Conservation (phyloP, 2,888 invertebrate species). For the Hemistola chrysoprasaria region DNA sequence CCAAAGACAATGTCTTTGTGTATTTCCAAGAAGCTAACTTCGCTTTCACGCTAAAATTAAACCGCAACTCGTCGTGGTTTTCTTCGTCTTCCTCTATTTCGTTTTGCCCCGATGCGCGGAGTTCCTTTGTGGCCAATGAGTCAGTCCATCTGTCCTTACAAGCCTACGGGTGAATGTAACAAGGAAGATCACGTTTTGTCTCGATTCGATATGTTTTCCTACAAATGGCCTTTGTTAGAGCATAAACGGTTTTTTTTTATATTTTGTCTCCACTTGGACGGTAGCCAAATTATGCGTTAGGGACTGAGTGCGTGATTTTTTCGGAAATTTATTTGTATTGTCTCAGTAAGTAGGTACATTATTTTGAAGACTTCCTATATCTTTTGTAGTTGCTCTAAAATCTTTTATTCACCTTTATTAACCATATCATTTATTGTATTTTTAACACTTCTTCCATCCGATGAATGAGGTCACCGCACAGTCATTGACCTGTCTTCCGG, state of each 20-base stretch:
- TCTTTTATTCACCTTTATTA: too few species aligned
- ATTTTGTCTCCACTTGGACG: constrained; percentile 3
- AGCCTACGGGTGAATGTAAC: constrained; percentile 49
- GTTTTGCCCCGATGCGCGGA: constrained; percentile 48
- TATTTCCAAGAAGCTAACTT: constrained; percentile 13
- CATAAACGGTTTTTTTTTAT: constrained; percentile 38
- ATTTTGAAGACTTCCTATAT: constrained; percentile 4
- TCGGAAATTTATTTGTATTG: constrained; percentile 4
- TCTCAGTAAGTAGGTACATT: neutral
- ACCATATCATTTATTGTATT: too few species aligned
- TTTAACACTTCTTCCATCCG: neutral
- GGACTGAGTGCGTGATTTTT: neutral
- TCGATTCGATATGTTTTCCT: constrained; percentile 45
- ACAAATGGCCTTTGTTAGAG: constrained; percentile 45
- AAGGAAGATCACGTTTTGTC: constrained; percentile 55
- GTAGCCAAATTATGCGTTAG: constrained; percentile 2
- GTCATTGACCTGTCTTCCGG: constrained; percentile 29
- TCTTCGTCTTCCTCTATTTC: constrained; percentile 39
- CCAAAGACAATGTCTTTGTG: constrained; percentile 16
- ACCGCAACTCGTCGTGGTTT: constrained; percentile 37
- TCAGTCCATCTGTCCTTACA: constrained; percentile 42
- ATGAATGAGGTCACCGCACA: constrained; percentile 20
- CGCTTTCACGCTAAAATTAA: constrained; percentile 35
- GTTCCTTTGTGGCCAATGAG: constrained; percentile 57
- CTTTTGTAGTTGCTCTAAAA: too few species aligned